Evolutionary conservation across 2,888 invertebrate genomes (phyloP).

Genomic region (Synergus itoensis): DNA sequence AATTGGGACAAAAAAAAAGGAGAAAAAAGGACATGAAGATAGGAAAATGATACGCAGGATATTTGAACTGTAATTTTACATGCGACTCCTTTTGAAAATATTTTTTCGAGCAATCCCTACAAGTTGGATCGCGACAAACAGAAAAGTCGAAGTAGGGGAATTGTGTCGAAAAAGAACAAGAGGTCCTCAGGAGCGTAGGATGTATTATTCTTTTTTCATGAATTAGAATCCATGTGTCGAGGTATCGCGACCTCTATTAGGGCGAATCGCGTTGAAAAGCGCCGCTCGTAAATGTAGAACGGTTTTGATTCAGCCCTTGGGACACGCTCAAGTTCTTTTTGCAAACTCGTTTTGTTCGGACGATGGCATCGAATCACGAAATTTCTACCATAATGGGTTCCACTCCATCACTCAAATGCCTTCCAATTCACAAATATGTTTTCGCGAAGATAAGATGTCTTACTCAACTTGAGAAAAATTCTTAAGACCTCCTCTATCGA

Average conservation of each 20-base stretch:
- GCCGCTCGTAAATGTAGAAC: constrained; percentile 45
- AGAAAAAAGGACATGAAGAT: not conserved
- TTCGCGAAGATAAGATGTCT: not conserved
- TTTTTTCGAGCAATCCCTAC: constrained; percentile 4
- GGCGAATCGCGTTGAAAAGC: constrained; percentile 59
- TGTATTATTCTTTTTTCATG: constrained; percentile 36
- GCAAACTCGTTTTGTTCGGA: constrained; percentile 34
- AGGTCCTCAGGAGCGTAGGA: not conserved
- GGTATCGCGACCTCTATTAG: constrained; percentile 59
- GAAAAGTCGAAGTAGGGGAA: not conserved
- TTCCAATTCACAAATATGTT: constrained; percentile 2
- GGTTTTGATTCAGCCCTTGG: constrained; percentile 39
- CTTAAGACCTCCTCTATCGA: not conserved
- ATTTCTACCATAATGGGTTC: constrained; percentile 1
- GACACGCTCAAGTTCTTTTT: constrained; percentile 42
- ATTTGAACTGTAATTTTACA: constrained; percentile 17
- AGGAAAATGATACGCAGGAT: constrained; percentile 32
- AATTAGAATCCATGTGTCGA: constrained; percentile 52
- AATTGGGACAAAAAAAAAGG: no score
- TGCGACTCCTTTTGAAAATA: not conserved
- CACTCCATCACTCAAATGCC: not conserved
- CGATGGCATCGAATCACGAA: constrained; percentile 36
- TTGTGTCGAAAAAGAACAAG: not conserved
- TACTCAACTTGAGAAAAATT: not conserved
- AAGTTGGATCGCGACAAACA: not conserved